Evolutionary conservation across 2,888 invertebrate genomes (phyloP), one percentile per base, ranked within the genome.

Genomic region (Gortyna flavago): DNA sequence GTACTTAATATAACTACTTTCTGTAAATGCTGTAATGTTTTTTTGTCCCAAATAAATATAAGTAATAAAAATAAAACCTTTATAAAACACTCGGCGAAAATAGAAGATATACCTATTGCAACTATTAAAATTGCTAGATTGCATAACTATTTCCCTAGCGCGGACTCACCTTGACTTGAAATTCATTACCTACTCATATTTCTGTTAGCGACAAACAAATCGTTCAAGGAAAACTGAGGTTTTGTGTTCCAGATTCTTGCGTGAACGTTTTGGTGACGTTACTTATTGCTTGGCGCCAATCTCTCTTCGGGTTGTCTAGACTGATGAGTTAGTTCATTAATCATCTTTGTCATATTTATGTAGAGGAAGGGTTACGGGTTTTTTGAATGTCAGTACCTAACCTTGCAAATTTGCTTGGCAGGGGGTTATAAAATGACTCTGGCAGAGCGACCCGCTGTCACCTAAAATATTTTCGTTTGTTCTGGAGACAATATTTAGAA

Each of bases 231-330:
- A 41, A 54, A 25, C 51, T 21, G 79, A 77, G 77, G 77, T 77
- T 77, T 77, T 77, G 51, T 79, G 79, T 35, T 77, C 79, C 79
- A 61, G 32, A 16, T n/a, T 4, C 38, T 57, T 77, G 25, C 48
- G 48, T 67, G 38, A 18, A 29, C 67, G 44, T 65, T 65, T 76
- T 57, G 21, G 38, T 76, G 25, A 29, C 48, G 25, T 32, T 32
- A 61, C 6, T 21, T 57, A 9, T n/a, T 25, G 29, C 0, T 2
- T 29, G 41, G n/a, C 51, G 75, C 51, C 32, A 35, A 57, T 35
- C 48, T 44, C 48, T 44, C 41, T 32, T 54, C 18, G 44, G 11
- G 29, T 25, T 16, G 41, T 29, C 9, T n/a, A 18, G 32, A 51
- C 25, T 16, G 29, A 18, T 21, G 13, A 25, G 21, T 61, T 25